phyloP scores from a whole-genome alignment of 1,140 invertebrate species.

The Orchestia grillus region DNA sequence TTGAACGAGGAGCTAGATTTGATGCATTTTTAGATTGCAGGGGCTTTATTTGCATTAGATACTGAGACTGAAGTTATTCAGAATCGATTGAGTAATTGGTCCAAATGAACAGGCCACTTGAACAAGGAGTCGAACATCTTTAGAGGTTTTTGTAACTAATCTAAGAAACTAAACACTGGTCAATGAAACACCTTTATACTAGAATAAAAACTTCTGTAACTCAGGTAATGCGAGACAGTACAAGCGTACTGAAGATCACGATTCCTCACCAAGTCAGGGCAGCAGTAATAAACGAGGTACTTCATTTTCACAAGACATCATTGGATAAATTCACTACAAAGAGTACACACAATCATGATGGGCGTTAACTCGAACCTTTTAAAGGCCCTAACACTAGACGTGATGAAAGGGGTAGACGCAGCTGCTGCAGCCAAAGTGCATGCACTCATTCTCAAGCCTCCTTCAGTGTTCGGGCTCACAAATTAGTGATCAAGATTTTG shows the following conservation, averaged over 20 bases:
- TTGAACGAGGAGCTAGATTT: no score
- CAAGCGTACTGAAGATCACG: background rate
- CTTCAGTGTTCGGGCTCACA: background rate
- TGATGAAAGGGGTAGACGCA: background rate
- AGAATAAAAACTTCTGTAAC: background rate
- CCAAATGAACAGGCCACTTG: no score
- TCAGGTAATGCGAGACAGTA: background rate
- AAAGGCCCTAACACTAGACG: background rate
- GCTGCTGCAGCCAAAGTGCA: background rate
- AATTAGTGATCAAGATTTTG: background rate
- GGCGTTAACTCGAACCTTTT: background rate
- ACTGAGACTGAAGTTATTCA: background rate
- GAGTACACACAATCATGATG: background rate
- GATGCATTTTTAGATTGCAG: no score
- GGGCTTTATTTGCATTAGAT: no score
- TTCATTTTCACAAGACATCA: background rate
- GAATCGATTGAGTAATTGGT: background rate
- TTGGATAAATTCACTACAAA: background rate
- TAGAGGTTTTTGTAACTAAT: background rate
- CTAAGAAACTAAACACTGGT: background rate
- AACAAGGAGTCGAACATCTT: background rate
- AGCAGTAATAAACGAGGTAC: background rate
- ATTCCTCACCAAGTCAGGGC: background rate
- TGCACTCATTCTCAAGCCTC: background rate
- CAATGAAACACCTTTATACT: background rate